phyloP scores from a whole-genome alignment of 2,797 vertebrate species.

The Hylomyscus alleni region DNA sequence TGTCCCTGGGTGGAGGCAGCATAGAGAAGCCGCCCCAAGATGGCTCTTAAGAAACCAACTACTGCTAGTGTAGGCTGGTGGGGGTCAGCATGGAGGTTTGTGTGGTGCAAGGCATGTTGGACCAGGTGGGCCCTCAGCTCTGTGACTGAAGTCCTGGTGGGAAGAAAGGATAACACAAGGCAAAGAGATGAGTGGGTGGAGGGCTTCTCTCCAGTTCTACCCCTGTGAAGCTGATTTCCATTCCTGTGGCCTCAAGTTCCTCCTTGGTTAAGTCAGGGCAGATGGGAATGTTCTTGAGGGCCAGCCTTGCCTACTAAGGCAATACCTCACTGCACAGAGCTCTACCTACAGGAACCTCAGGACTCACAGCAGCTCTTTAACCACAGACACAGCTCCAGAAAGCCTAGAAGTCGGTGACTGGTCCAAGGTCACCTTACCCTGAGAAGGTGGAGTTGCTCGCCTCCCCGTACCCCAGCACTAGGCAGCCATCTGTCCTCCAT shows the following conservation, averaged over 20 bases:
- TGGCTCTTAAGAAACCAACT: accelerated
- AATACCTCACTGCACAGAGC: accelerated
- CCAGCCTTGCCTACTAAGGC: accelerated
- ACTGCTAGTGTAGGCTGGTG: neutral
- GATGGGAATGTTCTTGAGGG: too few species aligned
- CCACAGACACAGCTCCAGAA: neutral
- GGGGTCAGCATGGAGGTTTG: neutral
- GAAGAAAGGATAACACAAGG: neutral
- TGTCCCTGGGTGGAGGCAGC: neutral
- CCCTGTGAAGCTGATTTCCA: neutral
- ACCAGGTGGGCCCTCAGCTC: neutral
- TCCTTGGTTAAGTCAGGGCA: too few species aligned
- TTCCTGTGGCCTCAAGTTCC: neutral
- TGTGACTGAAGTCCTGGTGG: neutral
- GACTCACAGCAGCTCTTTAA: neutral
- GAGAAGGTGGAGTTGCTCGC: accelerated
- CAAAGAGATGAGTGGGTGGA: neutral
- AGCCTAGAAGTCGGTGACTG: neutral
- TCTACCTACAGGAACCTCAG: accelerated
- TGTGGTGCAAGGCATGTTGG: accelerated
- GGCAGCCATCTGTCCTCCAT: neutral
- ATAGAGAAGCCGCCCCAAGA: accelerated
- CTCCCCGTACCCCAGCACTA: neutral
- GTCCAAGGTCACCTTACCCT: neutral
- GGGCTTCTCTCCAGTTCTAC: neutral